Evolutionary conservation across 2,888 invertebrate genomes (phyloP), one percentile per base, ranked within the genome.

Genomic region (Meghimatium bilineatum): DNA sequence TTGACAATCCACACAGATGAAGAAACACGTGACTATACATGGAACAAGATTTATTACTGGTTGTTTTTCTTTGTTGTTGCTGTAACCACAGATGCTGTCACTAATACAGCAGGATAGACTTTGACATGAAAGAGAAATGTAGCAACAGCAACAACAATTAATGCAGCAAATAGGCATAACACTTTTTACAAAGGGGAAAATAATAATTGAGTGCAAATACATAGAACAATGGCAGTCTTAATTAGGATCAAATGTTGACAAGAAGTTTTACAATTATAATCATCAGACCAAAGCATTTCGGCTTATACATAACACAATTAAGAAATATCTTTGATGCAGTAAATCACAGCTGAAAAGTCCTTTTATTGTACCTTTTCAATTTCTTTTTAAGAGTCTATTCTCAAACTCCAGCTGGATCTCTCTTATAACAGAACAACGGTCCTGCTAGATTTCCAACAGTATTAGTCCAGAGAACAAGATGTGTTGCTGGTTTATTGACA

Each of bases 11-110:
- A 32, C 44, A 44, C 44, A 44, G 12, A 44, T 44, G n/a, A 66
- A 66, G 0, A 44, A 44, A n/a, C 38, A 72, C 26, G 10, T n/a
- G 44, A 44, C 1, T 44, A 14, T 72, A 72, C 72, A 72, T 29
- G 44, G 44, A 71, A 71, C 71, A 71, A 71, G 44, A 10, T 44
- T 44, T 72, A 72, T 72, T 72, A 72, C 72, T 49, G n/a, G 36
- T 44, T 72, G 23, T 72, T 44, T 72, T 71, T 72, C 44, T 38
- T 71, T 44, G 44, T 44, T 44, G 44, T 8, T 44, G 44, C 44
- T 44, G 10, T 17, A 72, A 44, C 44, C 72, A 72, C 72, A 29
- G 26, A n/a, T 44, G 72, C 44, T 72, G 72, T 44, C 72, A 29
- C 66, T 32, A 14, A 72, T 38, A 49, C 72, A 72, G 72, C 72